A percentile compares a stretch with the other conserved stretches of the same genome.
Conservation (phyloP, 2,113 vertebrate genomes). For the Catagonus wagneri region DNA sequence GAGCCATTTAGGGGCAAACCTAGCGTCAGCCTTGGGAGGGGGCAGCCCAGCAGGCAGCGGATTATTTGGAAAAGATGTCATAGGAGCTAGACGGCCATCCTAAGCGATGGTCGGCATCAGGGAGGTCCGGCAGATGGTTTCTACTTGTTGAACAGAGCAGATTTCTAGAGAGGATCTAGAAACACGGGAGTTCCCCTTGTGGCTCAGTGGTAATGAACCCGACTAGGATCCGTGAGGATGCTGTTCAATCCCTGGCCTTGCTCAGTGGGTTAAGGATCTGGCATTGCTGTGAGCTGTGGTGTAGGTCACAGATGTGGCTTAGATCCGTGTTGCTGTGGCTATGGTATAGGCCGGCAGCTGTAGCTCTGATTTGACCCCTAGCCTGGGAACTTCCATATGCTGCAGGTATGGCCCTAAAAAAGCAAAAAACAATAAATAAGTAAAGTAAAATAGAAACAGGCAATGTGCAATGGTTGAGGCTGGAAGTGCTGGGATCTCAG, state of each 20-base stretch:
- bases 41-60: background rate
- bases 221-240: too few species aligned
- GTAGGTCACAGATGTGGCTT: too few species aligned
- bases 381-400: too few species aligned
- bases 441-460: background rate
- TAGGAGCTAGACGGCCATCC: background rate
- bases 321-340: too few species aligned
- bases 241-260: too few species aligned
- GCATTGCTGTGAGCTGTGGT: too few species aligned
- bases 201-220: too few species aligned
- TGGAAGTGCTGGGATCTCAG: background rate
- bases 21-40: background rate
- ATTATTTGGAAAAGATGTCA: background rate
- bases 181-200: background rate
- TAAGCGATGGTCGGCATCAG: background rate
- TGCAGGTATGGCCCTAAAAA: too few species aligned
- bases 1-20: background rate
- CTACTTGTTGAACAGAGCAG: background rate
- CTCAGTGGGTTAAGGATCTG: too few species aligned
- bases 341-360: too few species aligned
- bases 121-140: background rate
- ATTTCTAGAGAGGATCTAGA: background rate
- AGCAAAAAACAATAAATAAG: too few species aligned
- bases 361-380: too few species aligned
- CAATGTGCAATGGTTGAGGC: background rate